Conservation (phyloP, 2,113 vertebrate species). For the Chloropsis hardwickii region DNA sequence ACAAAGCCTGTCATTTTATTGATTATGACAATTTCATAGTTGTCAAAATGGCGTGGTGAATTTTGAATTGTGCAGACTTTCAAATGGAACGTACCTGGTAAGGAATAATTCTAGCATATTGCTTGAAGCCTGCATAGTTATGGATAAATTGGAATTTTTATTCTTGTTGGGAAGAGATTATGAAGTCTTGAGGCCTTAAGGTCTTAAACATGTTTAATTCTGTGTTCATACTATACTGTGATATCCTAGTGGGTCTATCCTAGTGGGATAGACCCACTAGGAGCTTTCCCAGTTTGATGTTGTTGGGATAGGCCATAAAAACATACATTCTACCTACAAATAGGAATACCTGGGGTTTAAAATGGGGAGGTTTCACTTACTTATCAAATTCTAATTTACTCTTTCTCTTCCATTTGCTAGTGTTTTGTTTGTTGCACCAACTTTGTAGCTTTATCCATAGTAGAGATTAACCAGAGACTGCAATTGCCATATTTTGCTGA, state of each 20-base stretch:
- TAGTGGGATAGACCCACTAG: too few relatives aligned
- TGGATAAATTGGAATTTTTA: neutral
- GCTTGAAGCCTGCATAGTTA: neutral
- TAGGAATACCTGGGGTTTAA: neutral
- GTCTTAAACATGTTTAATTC: neutral
- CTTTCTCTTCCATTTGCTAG: slow-evolving; percentile 65
- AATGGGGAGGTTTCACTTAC: neutral
- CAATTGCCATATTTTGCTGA: neutral
- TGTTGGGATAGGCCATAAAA: neutral
- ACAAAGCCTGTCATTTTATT: neutral
- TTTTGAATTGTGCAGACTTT: neutral
- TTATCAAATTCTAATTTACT: slow-evolving; percentile 33
- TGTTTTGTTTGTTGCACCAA: neutral
- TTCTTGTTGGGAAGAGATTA: neutral
- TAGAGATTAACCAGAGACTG: neutral
- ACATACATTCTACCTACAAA: neutral
- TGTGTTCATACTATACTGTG: neutral
- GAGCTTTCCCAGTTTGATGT: neutral
- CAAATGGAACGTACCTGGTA: neutral
- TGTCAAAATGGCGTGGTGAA: neutral
- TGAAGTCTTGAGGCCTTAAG: neutral
- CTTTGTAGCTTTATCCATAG: neutral
- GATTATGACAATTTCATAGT: neutral
- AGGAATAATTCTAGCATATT: neutral
- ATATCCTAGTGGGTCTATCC: neutral